Conservation (phyloP, 2,797 vertebrate genomes). For the Sebastolobus altivelis region DNA sequence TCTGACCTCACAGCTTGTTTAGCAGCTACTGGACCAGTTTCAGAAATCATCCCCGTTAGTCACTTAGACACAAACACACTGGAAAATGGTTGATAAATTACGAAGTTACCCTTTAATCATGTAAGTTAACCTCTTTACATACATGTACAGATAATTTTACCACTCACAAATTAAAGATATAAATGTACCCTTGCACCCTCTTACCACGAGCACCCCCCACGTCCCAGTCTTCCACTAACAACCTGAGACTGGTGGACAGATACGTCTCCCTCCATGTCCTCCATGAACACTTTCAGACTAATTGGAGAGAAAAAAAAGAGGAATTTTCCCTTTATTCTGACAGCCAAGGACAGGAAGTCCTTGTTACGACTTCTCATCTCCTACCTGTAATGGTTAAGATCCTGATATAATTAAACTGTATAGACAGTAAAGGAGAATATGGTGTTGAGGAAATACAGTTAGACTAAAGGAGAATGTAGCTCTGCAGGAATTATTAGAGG, state of each 20-base stretch:
- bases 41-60: no score
- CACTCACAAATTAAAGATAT: not conserved
- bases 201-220: not conserved
- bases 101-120: not conserved
- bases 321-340: conserved; percentile 30
- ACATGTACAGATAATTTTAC: not conserved
- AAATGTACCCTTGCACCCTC: not conserved
- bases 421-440: not conserved
- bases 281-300: conserved; percentile 46
- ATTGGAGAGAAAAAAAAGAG: conserved; percentile 52
- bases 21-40: no score
- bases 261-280: conserved; percentile 27
- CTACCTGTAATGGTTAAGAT: not conserved
- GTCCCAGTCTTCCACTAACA: conserved; percentile 3
- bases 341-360: conserved; percentile 37
- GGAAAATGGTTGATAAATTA: not conserved
- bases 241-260: conserved; percentile 42
- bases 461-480: not conserved
- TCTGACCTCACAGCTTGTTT: no score
- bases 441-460: no score
- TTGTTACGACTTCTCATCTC: conserved; percentile 42
- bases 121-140: not conserved
- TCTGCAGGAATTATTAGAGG: not conserved
- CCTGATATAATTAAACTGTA: conserved; percentile 21
- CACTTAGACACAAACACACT: no score